phyloP scores from a whole-genome alignment of 1,140 invertebrate species.

The Brachionus asplanchnoidis region DNA sequence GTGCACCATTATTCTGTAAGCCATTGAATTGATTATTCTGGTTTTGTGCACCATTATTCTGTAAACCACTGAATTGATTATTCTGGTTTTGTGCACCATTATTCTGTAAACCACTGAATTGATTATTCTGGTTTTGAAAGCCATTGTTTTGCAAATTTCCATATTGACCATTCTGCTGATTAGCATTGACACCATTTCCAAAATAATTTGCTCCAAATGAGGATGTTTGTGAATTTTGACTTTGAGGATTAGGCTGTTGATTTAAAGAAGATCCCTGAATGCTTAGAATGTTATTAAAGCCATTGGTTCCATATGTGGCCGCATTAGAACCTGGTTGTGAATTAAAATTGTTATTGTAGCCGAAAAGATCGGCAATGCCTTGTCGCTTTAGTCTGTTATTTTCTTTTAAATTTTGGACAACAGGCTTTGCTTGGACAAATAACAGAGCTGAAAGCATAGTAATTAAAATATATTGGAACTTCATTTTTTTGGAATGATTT shows the following conservation, averaged over 20 bases:
- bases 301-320: neutral
- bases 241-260: neutral
- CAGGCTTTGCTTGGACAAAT: neutral
- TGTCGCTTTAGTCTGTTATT: neutral
- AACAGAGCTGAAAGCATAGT: neutral
- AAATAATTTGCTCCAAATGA: neutral
- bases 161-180: neutral
- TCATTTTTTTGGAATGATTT: neutral
- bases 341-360: neutral
- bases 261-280: neutral
- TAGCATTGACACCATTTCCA: neutral
- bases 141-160: neutral
- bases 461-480: neutral
- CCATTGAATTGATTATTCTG: neutral
- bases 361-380: neutral
- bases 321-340: neutral
- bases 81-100: no score
- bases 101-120: no score
- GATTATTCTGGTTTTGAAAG: no score
- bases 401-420: neutral
- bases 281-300: neutral
- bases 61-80: neutral
- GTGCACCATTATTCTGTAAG: neutral
- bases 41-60: neutral
- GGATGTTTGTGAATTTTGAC: neutral